phyloP scores from a whole-genome alignment of 1,140 invertebrate species.

The Plectrocnemia conspersa region DNA sequence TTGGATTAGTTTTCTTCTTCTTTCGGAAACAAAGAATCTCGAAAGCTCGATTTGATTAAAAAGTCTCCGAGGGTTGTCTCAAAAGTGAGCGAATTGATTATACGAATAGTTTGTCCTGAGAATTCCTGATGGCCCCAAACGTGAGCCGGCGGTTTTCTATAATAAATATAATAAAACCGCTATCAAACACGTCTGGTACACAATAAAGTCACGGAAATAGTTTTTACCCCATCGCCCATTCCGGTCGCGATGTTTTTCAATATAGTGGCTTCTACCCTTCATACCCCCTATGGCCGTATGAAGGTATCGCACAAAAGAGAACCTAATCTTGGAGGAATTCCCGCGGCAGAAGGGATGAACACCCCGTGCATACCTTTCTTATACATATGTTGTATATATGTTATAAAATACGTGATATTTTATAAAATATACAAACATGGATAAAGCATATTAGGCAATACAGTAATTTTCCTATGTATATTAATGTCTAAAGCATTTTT shows the following conservation, averaged over 20 bases:
- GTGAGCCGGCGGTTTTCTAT: too few relatives aligned
- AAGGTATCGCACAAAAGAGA: slow-evolving; percentile 14
- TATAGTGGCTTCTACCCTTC: slow-evolving; percentile 12
- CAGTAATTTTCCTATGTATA: too few relatives aligned
- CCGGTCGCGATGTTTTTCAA: slow-evolving; percentile 23
- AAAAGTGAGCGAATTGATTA: too few relatives aligned
- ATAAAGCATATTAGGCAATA: too few relatives aligned
- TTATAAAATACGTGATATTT: slow-evolving; percentile 1
- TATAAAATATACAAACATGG: neutral
- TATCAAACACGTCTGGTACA: neutral
- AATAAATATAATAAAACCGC: too few relatives aligned
- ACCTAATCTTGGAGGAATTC: slow-evolving; percentile 27
- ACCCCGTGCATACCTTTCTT: slow-evolving; percentile 6
- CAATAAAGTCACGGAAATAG: slow-evolving; percentile 18
- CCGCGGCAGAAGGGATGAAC: neutral
- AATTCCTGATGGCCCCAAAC: too few relatives aligned
- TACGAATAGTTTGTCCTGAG: too few relatives aligned
- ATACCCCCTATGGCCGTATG: neutral
- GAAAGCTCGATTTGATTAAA: too few relatives aligned
- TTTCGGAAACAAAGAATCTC: too few relatives aligned
- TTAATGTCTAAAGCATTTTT: too few relatives aligned
- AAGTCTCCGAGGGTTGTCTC: too few relatives aligned
- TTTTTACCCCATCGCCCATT: slow-evolving; percentile 12
- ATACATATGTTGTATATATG: neutral
- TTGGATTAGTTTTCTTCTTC: neutral